Conservation (phyloP, 2,113 vertebrate genomes). For the Actenoides lindsayi region DNA sequence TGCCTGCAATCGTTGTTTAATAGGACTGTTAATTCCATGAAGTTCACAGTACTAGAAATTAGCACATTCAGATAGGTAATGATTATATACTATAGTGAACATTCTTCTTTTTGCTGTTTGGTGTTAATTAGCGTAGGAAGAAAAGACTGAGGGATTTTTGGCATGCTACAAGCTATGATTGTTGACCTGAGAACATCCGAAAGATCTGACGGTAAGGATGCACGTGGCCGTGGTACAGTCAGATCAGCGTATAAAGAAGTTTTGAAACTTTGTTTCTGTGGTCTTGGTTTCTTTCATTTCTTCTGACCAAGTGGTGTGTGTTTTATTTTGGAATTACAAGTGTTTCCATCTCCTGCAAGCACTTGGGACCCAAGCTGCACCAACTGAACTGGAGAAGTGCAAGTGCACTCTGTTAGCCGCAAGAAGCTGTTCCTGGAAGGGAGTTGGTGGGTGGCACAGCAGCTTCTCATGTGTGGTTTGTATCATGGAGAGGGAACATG, state of each 20-base stretch:
- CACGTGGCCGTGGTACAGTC: neutral
- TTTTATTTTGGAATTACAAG: neutral
- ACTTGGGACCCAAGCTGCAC: neutral
- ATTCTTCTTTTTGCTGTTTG: neutral
- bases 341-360: neutral
- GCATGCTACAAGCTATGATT: neutral
- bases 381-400: accelerated
- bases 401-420: neutral
- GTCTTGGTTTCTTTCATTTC: neutral
- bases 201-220: neutral
- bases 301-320: neutral
- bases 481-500: neutral
- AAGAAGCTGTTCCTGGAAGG: neutral
- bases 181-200: conserved; percentile 9
- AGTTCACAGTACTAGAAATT: neutral
- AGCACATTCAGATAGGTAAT: neutral
- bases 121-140: neutral
- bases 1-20: neutral
- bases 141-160: neutral
- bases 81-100: neutral
- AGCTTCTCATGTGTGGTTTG: neutral
- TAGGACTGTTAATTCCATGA: conserved; percentile 9
- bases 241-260: neutral
- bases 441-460: neutral
- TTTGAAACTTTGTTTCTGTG: neutral